Evolutionary conservation across 2,797 vertebrate genomes (phyloP).

Genomic region (Hoplostethus atlanticus): DNA sequence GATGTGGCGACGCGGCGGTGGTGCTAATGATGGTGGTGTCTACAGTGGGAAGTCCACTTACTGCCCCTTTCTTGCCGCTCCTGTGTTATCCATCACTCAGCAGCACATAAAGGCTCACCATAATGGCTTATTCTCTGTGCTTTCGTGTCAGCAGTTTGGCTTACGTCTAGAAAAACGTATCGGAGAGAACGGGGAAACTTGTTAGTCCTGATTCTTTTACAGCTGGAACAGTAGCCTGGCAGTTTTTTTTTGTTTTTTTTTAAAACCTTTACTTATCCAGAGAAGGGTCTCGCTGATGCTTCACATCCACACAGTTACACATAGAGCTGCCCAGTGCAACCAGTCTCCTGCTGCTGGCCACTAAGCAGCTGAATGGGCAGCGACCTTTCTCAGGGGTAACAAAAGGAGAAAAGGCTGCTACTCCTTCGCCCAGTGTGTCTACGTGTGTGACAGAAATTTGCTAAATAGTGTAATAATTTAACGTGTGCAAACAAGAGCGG

Average conservation of each 20-base stretch:
- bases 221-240: neutral
- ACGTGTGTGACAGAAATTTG: constrained; percentile 7
- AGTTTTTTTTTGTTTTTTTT: neutral
- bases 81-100: constrained; percentile 69
- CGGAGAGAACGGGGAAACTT: neutral
- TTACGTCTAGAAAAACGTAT: constrained; percentile 13
- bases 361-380: too few relatives aligned
- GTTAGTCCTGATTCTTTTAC: neutral
- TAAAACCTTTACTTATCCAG: neutral
- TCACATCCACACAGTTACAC: too few relatives aligned
- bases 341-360: too few relatives aligned
- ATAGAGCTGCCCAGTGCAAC: too few relatives aligned
- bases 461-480: constrained; percentile 19
- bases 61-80: constrained; percentile 35
- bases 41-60: constrained; percentile 55
- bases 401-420: neutral
- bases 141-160: constrained; percentile 25
- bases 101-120: constrained; percentile 51
- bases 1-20: constrained; percentile 51
- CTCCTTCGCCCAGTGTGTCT: neutral
- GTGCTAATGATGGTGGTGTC: constrained; percentile 58
- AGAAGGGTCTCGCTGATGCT: neutral
- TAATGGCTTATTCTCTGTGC: constrained; percentile 39
- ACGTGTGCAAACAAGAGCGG: constrained; percentile 43
- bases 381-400: too few relatives aligned